These are phyloP conservation scores for Aspidiotus destructor DNA, from an alignment of 2,888 invertebrate species.

Conservation along the genomic window DNA sequence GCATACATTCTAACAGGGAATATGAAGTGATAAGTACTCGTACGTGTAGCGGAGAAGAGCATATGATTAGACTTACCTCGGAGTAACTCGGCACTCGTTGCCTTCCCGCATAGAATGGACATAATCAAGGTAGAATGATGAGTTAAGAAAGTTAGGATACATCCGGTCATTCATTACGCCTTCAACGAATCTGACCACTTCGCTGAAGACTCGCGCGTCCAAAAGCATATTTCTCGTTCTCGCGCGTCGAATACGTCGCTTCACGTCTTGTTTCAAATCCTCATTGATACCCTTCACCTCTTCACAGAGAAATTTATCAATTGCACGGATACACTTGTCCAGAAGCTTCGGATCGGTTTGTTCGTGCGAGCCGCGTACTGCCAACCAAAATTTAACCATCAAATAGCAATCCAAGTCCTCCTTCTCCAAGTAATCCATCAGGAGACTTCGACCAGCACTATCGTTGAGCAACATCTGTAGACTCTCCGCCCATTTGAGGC, in stretches of 20 bases:
- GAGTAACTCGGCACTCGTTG: no score
- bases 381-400: constrained; percentile 86
- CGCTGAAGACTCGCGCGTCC: constrained; percentile 73
- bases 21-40: no score
- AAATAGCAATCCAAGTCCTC: constrained; percentile 62
- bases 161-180: constrained; percentile 73
- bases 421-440: constrained; percentile 72
- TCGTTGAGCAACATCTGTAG: constrained; percentile 76
- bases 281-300: constrained; percentile 52
- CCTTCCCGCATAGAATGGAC: constrained; percentile 52
- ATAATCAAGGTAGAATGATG: constrained; percentile 81
- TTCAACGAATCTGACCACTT: constrained; percentile 73
- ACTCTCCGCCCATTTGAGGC: constrained; percentile 80
- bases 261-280: constrained; percentile 49
- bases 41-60: no score
- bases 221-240: constrained; percentile 47
- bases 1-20: no score
- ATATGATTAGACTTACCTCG: no score
- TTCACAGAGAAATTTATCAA: constrained; percentile 41
- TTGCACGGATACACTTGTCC: not conserved
- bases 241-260: constrained; percentile 40
- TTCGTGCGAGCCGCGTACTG: constrained; percentile 52
- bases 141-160: constrained; percentile 85
- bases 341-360: not conserved
- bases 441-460: constrained; percentile 78